These are phyloP conservation scores for Stenchaetothrips biformis DNA, from an alignment of 2,888 invertebrate species.

Conservation along the genomic window DNA sequence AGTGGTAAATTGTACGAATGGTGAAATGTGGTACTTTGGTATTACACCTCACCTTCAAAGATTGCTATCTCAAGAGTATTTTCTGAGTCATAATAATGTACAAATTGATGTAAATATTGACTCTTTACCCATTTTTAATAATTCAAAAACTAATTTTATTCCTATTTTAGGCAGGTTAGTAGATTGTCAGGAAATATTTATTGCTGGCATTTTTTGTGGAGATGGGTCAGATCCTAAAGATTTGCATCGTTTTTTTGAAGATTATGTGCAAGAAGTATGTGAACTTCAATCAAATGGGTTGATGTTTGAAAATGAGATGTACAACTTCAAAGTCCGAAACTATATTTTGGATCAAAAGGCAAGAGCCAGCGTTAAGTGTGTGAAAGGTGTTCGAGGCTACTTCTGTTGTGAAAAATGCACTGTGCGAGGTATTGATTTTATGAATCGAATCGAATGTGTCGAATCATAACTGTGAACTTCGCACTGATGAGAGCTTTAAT, in stretches of 20 bases:
- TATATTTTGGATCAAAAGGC: conserved; percentile 13
- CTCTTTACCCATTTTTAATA: neutral
- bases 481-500: neutral
- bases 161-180: neutral
- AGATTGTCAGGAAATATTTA: neutral
- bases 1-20: neutral
- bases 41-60: neutral
- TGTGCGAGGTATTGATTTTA: neutral
- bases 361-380: neutral
- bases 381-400: neutral
- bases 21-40: neutral
- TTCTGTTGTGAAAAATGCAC: conserved; percentile 1
- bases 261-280: neutral
- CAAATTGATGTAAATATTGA: neutral
- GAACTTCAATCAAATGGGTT: neutral
- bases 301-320: neutral
- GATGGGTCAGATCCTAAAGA: neutral
- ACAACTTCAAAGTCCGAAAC: neutral
- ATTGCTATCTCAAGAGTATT: neutral
- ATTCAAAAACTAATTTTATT: conserved; percentile 1
- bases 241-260: neutral
- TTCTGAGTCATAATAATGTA: neutral
- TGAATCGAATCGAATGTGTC: neutral
- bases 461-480: neutral
- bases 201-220: conserved; percentile 3